Conservation (phyloP, 2,797 vertebrate genomes). For the Brachyalestes nurse region DNA sequence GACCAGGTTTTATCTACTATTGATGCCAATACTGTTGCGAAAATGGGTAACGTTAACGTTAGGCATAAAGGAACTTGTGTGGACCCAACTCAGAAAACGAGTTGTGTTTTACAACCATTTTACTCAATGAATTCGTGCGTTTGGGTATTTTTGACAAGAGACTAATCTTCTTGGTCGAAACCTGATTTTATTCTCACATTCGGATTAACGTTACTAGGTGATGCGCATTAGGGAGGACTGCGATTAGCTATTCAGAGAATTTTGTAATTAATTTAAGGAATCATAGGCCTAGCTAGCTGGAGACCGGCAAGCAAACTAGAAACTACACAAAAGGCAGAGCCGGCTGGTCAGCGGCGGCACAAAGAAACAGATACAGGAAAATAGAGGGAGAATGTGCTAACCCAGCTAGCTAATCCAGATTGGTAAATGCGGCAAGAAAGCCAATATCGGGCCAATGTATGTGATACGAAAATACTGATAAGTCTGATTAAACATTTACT, state of each 20-base stretch:
- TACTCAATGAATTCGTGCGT: neutral
- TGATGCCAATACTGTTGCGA: neutral
- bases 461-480: neutral
- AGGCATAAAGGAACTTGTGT: neutral
- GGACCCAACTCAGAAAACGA: neutral
- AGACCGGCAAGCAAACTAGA: neutral
- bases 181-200: neutral
- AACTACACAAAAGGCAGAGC: neutral
- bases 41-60: neutral
- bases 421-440: constrained; percentile 23
- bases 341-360: neutral
- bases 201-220: too few species aligned
- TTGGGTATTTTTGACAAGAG: neutral
- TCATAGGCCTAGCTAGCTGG: neutral
- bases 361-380: neutral
- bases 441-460: neutral
- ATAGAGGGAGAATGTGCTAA: neutral
- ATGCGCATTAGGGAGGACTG: neutral
- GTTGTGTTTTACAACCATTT: neutral
- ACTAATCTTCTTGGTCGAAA: neutral
- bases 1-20: neutral
- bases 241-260: neutral
- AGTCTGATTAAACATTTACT: neutral
- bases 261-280: neutral
- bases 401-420: too few species aligned